Evolutionary conservation across 2,888 invertebrate genomes (phyloP), one percentile per base, ranked within the genome.

Genomic region (Rambutsinella grinnellia): DNA sequence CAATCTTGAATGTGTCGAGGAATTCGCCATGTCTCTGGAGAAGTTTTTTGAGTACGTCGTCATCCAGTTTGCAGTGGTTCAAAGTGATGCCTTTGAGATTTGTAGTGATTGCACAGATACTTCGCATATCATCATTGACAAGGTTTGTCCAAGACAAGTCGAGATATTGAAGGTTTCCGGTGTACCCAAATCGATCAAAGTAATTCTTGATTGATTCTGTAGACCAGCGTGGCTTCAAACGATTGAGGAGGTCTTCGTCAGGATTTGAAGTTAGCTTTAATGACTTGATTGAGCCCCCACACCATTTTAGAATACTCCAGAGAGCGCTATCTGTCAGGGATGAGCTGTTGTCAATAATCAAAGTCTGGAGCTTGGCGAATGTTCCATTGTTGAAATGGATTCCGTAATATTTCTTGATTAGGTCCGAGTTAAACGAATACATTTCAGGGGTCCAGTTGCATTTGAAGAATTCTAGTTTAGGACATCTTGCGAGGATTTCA

Each of bases 341-440:
- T 3, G 76, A 79, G 61, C 81, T 81, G 21, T 68, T 65, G 57
- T 83, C 81, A 19, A 83, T 79, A 5, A 44, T 66, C 27, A 83
- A 61, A 24, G 77, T 56, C 19, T 54, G 61, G 26, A 83, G 67
- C 27, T 77, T 78, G 3, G 72, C 70, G 54, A 83, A 81, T 0
- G 78, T 79, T 8, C 83, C 83, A 69, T 79, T 80, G 47, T 80
- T 63, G 44, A 83, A 80, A 60, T 79, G 78, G 47, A 80, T 76
- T 17, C 81, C 81, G 58, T 80, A 83, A 53, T 83, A 83, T 57
- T 83, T 83, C 62, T 77, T 80, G 8, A 83, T 79, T n/a, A 83
- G 67, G 36, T 83, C 83, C 0, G 83, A 79, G 26, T 81, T 83
- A 49, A 83, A 81, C 2, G 82, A 76, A 46, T 80, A 82, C 82